Base-by-base conservation (phyloP, 2,113 vertebrate species). In the Lamprologus lemairii region DNA sequence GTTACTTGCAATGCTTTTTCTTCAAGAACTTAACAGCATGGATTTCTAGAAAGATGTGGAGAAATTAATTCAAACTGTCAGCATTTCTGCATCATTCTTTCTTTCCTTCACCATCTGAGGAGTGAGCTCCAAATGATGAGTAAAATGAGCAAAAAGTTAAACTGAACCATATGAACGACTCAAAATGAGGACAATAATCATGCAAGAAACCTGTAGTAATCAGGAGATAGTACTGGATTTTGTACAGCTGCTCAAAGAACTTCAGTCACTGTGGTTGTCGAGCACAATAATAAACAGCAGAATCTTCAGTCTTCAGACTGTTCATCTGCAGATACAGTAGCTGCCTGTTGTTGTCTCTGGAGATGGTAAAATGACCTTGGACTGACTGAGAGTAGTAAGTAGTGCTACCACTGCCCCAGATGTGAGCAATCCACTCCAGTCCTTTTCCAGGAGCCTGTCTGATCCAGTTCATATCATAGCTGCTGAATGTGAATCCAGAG, bases 141-240 rank as follows among this genome's bases (percentile, higher is more conserved):
- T 47, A 47, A 47, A 47, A 16, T 47, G 45, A 47, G 4, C 45
- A 47, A 57, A 57, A 57, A 57, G 55, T 57, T 16, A 0, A 57
- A 57, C 55, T 16, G 55, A 57, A 57, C 23, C 55, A 57, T 16
- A 28, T 57, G 13, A 57, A 0, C 0, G 23, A 28, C 55, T 57
- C 23, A 57, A 57, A 57, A 57, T 28, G 2, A 57, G 55, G 0
- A 57, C 55, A 57, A 57, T 2, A 16, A 57, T 57, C 12, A 0
- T 57, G 1, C 23, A 57, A 28, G 23, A 28, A 57, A 28, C 7
- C 1, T 57, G 23, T 28, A 16, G 55, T 1, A 57, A 57, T 57
- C 23, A 28, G 23, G 55, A 57, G 55, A 28, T 58, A 5, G 54
- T 0, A 57, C 2, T 57, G 54, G 54, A 57, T 14, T 57, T 0